Evolutionary conservation across 2,888 invertebrate species (phyloP).

Genomic region (Tachina fera): DNA sequence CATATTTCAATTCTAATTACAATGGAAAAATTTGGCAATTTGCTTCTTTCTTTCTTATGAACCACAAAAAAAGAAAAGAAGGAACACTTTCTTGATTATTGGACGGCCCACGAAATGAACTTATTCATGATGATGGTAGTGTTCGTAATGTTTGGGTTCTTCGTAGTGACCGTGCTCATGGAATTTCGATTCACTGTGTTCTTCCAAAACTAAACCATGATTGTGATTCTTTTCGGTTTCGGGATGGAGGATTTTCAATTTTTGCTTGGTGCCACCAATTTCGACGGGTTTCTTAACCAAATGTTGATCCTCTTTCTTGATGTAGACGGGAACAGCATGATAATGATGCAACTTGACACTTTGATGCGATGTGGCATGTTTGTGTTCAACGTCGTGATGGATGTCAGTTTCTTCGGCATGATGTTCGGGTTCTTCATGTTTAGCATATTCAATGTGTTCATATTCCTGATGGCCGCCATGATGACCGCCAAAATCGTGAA

Average conservation of each 20-base stretch:
- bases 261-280: slow-evolving; percentile 86
- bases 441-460: slow-evolving; percentile 75
- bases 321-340: slow-evolving; percentile 88
- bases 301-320: slow-evolving; percentile 87
- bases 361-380: slow-evolving; percentile 88
- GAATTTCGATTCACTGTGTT: slow-evolving; percentile 83
- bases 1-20: slow-evolving; percentile 50
- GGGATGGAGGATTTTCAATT: slow-evolving; percentile 86
- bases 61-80: not conserved
- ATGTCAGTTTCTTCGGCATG: slow-evolving; percentile 83
- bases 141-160: slow-evolving; percentile 79
- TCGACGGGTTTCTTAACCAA: slow-evolving; percentile 87
- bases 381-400: slow-evolving; percentile 86
- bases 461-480: slow-evolving; percentile 71
- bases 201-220: slow-evolving; percentile 85
- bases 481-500: slow-evolving; percentile 77
- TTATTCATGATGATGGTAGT: slow-evolving; percentile 80
- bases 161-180: slow-evolving; percentile 80
- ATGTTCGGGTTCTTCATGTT: slow-evolving; percentile 71
- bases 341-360: slow-evolving; percentile 88
- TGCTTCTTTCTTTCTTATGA: not conserved
- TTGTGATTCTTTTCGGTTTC: slow-evolving; percentile 86
- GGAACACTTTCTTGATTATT: slow-evolving; percentile 25
- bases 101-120: slow-evolving; percentile 5
- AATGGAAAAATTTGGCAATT: slow-evolving; percentile 68